These are phyloP conservation scores for Pterocles orientalis DNA, from an alignment of 2,113 vertebrate genomes.

Conservation along the genomic window DNA sequence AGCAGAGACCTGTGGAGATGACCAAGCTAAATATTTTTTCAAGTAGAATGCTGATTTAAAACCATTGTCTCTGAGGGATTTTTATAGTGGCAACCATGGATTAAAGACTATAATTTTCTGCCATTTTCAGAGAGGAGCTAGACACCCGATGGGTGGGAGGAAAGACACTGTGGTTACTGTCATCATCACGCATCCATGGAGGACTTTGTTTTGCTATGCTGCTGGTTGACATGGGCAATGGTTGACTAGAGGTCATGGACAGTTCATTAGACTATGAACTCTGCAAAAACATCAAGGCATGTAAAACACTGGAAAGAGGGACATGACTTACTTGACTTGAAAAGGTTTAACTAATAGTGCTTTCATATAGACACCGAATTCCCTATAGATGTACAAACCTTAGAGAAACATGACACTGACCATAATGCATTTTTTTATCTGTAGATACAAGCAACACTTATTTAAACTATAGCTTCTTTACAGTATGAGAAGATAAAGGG, in stretches of 20 bases:
- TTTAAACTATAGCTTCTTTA: neutral
- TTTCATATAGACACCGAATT: neutral
- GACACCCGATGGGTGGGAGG: neutral
- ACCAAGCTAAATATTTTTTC: neutral
- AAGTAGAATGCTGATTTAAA: neutral
- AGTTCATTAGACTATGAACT: neutral
- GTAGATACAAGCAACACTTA: neutral
- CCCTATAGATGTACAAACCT: neutral
- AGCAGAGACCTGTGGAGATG: neutral
- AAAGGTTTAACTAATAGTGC: neutral
- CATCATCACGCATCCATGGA: fast-evolving
- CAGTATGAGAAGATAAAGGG: neutral
- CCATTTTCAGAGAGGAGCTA: neutral
- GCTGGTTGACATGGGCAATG: neutral
- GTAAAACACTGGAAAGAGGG: neutral
- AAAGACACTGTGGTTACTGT: neutral
- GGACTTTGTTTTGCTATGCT: neutral
- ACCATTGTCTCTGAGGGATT: neutral
- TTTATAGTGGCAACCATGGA: neutral
- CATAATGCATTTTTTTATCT: neutral
- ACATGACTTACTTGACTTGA: neutral
- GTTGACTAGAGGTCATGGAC: neutral
- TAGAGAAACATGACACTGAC: neutral
- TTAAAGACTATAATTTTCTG: neutral
- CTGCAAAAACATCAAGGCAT: neutral